These are phyloP conservation scores for Hydrotaea cyrtoneurina DNA, from an alignment of 2,888 invertebrate species.

Conservation along the genomic window DNA sequence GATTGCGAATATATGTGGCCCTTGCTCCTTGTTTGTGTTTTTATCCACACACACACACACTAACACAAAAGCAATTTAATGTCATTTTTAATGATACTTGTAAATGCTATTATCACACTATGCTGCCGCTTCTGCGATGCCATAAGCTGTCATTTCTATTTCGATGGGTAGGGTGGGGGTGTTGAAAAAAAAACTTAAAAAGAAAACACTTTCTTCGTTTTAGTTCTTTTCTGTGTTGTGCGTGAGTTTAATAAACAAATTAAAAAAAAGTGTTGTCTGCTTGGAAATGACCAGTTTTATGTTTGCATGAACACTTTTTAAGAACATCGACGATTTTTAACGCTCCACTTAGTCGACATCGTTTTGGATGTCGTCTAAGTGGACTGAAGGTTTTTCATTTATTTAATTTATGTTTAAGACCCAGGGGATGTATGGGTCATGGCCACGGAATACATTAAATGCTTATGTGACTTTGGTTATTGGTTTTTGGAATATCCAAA, in stretches of 20 bases:
- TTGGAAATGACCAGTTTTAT: background rate
- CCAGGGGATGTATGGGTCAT: too few species aligned
- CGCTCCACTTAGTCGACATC: too few species aligned
- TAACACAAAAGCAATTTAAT: conserved; percentile 38
- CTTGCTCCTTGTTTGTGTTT: background rate
- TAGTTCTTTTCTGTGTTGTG: background rate
- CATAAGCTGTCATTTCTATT: conserved; percentile 1
- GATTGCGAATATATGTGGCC: conserved; percentile 11
- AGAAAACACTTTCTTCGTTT: background rate
- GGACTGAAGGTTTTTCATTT: too few species aligned
- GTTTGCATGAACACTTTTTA: background rate
- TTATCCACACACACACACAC: background rate
- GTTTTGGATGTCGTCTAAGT: too few species aligned
- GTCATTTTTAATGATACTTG: conserved; percentile 40
- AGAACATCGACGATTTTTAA: too few species aligned
- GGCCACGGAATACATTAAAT: too few species aligned
- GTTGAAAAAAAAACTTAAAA: conserved; percentile 6
- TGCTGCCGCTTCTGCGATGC: background rate
- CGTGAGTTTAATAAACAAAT: conserved; percentile 28
- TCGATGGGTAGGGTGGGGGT: too few species aligned
- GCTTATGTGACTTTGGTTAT: too few species aligned
- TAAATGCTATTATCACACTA: conserved; percentile 20
- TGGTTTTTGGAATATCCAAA: too few species aligned
- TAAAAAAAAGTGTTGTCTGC: conserved; percentile 15
- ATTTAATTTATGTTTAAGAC: too few species aligned